Percentiles rank a stretch among this genome's conserved stretches.
These are phyloP conservation scores for Macrotrachela quadricornifera DNA, from an alignment of 1,140 invertebrate genomes.

Conservation along the genomic window DNA sequence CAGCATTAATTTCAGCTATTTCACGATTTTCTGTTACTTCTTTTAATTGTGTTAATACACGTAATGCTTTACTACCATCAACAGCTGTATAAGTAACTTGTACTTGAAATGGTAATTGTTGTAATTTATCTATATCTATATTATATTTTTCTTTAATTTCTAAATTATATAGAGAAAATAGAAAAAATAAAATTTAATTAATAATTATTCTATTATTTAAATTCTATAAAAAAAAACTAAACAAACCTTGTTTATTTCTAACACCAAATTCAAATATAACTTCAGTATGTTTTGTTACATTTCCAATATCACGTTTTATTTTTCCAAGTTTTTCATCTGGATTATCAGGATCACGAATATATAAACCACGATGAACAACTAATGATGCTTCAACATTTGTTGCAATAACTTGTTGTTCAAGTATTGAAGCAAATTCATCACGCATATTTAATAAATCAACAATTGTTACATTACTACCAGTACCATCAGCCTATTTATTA, in stretches of 20 bases:
- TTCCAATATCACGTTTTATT: conserved; percentile 15
- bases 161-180: neutral
- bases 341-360: conserved; percentile 11
- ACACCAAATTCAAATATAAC: conserved; percentile 25
- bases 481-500: neutral
- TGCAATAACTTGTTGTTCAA: conserved; percentile 22
- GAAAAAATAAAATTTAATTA: neutral
- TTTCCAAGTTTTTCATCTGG: neutral
- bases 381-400: conserved; percentile 23
- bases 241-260: conserved; percentile 6
- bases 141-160: neutral
- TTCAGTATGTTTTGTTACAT: conserved; percentile 19
- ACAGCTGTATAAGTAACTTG: conserved; percentile 18
- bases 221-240: too few species aligned
- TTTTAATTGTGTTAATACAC: conserved; percentile 16
- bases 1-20: conserved; percentile 12
- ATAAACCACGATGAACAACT: conserved; percentile 21
- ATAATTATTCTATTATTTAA: neutral
- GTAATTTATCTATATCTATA: neutral
- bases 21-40: conserved; percentile 16
- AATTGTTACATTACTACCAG: conserved; percentile 18
- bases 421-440: conserved; percentile 22
- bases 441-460: conserved; percentile 24
- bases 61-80: conserved; percentile 17
- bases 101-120: conserved; percentile 17